These are phyloP conservation scores for Prunella strophiata DNA, from an alignment of 2,797 vertebrate species.

Conservation along the genomic window DNA sequence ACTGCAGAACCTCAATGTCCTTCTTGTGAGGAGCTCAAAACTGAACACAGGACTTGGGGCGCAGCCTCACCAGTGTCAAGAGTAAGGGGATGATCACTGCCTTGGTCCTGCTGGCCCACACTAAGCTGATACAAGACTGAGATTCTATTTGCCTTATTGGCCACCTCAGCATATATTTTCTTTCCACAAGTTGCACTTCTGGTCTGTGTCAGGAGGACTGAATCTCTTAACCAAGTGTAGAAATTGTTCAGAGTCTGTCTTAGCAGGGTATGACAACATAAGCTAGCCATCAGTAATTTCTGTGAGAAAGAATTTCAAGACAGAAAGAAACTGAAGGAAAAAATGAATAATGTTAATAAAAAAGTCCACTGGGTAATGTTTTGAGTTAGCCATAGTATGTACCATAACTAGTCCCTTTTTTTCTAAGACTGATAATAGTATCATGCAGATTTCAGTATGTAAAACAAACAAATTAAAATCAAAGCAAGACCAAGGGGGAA, in stretches of 20 bases:
- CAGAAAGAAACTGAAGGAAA: neutral
- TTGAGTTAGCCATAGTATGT: neutral
- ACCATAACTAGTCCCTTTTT: neutral
- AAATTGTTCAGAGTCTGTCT: neutral
- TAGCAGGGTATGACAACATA: neutral
- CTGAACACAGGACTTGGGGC: fast-evolving
- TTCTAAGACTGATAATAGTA: neutral
- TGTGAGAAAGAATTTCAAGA: neutral
- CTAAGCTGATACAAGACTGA: neutral
- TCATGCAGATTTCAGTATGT: neutral
- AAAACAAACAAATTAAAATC: neutral
- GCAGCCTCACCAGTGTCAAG: neutral
- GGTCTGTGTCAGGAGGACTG: neutral
- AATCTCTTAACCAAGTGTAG: neutral
- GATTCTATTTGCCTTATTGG: neutral
- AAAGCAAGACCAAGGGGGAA: fast-evolving
- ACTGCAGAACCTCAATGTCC: neutral
- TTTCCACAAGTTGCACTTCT: fast-evolving
- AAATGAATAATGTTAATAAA: neutral
- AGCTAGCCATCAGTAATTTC: neutral
- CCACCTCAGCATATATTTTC: neutral
- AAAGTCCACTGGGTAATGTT: neutral
- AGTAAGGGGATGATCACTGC: neutral
- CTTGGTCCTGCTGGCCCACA: neutral
- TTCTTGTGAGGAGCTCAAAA: neutral